phyloP scores from a whole-genome alignment of 2,888 invertebrate genomes.

The Sepioteuthis lessoniana region DNA sequence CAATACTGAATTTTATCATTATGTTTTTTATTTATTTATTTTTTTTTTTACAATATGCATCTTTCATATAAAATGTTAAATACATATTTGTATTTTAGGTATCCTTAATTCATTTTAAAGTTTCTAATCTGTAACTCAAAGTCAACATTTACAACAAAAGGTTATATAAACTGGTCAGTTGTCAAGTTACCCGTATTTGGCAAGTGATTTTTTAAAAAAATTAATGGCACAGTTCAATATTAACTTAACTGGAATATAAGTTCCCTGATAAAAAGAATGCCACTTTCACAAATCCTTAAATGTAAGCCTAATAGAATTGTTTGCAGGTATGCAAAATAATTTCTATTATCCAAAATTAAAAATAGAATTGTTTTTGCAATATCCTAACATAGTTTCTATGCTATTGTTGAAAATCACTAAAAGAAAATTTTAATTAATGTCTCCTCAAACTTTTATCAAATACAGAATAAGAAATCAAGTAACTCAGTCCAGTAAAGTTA shows the following conservation, averaged over 20 bases:
- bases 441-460: too few species aligned
- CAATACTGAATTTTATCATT: too few species aligned
- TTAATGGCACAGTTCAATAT: slow-evolving; percentile 8
- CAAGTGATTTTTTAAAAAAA: not conserved
- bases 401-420: too few species aligned
- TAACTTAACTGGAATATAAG: not conserved
- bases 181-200: slow-evolving; percentile 33
- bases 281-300: too few species aligned
- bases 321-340: too few species aligned
- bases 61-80: not conserved
- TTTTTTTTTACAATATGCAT: not conserved
- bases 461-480: not conserved
- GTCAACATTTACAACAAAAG: slow-evolving; percentile 3
- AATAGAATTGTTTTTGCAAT: too few species aligned
- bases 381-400: too few species aligned
- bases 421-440: too few species aligned
- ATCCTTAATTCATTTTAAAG: too few species aligned
- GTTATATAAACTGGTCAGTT: not conserved
- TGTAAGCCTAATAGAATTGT: too few species aligned
- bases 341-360: too few species aligned
- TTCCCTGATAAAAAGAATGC: not conserved
- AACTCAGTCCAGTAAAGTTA: not conserved
- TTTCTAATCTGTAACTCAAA: not conserved
- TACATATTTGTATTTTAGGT: too few species aligned
- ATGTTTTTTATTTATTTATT: not conserved